Conservation (phyloP, 2,113 vertebrate genomes). For the Paramisgurnus dabryanus region DNA sequence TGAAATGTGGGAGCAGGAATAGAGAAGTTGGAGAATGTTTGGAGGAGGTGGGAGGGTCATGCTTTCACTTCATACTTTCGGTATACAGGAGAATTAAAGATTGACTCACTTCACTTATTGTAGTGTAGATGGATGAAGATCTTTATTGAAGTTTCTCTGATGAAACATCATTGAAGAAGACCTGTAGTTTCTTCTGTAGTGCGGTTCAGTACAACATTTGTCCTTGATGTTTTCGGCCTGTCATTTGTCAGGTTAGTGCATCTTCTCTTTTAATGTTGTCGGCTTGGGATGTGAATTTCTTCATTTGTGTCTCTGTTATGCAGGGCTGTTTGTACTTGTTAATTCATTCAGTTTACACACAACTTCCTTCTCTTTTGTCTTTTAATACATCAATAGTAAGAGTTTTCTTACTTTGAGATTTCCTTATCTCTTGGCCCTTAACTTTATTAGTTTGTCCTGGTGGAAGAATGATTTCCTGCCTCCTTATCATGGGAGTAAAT, state of each 20-base stretch:
- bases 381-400: too few species aligned
- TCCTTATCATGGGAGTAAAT: constrained; percentile 10
- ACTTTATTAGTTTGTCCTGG: constrained; percentile 3
- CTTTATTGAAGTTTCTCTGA: too few species aligned
- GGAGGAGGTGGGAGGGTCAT: constrained; percentile 28
- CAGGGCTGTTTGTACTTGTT: too few species aligned
- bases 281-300: not conserved
- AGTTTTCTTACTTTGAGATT: not conserved
- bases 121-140: not conserved
- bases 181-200: too few species aligned
- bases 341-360: too few species aligned
- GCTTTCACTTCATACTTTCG: not conserved
- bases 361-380: too few species aligned
- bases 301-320: not conserved
- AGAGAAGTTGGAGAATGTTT: constrained; percentile 38
- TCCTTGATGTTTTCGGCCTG: too few species aligned
- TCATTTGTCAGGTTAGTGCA: constrained; percentile 3
- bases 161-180: too few species aligned
- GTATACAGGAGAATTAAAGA: too few species aligned
- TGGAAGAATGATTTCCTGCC: constrained; percentile 47
- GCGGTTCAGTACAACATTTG: too few species aligned
- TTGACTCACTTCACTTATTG: not conserved
- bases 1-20: constrained; percentile 28
- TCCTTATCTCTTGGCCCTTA: constrained; percentile 12
- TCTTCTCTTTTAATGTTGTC: not conserved